These are phyloP conservation scores for Blennius ocellaris DNA, from an alignment of 2,113 vertebrate genomes.

Conservation along the genomic window DNA sequence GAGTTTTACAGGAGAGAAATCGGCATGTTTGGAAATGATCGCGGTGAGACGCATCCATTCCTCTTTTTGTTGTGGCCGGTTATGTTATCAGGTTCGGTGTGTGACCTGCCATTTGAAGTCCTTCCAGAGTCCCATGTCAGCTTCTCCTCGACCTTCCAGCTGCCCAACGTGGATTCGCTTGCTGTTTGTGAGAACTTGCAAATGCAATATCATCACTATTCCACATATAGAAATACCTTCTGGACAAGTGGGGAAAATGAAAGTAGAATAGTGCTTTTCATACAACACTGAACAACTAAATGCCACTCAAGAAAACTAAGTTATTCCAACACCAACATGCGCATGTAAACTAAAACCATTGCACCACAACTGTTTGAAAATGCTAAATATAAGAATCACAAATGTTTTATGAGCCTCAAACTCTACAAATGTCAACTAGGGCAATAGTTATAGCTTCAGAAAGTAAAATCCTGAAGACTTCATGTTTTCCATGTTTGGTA, in stretches of 20 bases:
- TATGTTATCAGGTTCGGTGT: constrained; percentile 63
- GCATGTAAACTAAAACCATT: no score
- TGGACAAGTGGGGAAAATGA: no score
- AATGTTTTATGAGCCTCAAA: background rate
- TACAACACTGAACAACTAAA: no score
- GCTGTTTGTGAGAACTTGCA: constrained; percentile 82
- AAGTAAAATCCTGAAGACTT: no score
- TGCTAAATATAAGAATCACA: background rate
- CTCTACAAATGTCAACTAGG: no score
- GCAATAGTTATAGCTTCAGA: no score
- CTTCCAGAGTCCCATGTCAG: constrained; percentile 79
- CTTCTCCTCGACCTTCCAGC: constrained; percentile 86
- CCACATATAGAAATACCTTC: no score
- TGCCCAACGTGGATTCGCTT: constrained; percentile 75
- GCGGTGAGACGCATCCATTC: background rate
- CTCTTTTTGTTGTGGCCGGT: background rate
- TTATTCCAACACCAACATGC: no score
- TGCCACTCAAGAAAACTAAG: no score
- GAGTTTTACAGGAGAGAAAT: background rate
- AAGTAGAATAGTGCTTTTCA: no score
- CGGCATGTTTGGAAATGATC: background rate
- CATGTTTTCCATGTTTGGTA: no score
- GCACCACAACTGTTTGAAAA: background rate
- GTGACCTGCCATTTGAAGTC: constrained; percentile 85
- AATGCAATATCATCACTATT: background rate